Evolutionary conservation across 2,888 invertebrate genomes (phyloP), one percentile per base, ranked within the genome.

Genomic region (Hololepta plana): DNA sequence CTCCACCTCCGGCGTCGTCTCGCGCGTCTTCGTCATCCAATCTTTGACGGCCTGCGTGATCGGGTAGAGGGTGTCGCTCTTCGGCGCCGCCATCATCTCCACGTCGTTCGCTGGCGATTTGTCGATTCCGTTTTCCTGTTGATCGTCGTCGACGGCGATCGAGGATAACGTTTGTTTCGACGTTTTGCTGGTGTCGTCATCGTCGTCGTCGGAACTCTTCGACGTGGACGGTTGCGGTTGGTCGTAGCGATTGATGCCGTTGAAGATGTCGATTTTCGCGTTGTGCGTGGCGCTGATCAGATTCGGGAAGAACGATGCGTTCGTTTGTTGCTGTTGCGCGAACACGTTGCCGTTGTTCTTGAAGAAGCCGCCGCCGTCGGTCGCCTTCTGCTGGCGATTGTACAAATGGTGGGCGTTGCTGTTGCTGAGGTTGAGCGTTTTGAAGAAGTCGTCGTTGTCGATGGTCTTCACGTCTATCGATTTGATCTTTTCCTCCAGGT

Each of bases 41-140:
- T 64, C 59, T 24, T 57, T 64, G 2, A 70, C 68, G 1, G 68
- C 68, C 23, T 59, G 52, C 3, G 66, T 68, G 29, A 70, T 62
- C 7, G 65, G 64, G 36, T 56, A 53, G 26, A 40, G 23, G 3
- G 24, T 23, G 19, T 27, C 31, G 10, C 20, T 23, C 12, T n/a
- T n/a, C 8, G 23, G 9, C 9, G 9, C 15, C n/a, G n/a, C n/a
- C n/a, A n/a, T n/a, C n/a, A n/a, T n/a, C n/a, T n/a, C n/a, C n/a
- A n/a, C n/a, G n/a, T n/a, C n/a, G n/a, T n/a, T n/a, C n/a, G n/a
- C n/a, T n/a, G n/a, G n/a, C n/a, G n/a, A n/a, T n/a, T n/a, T n/a
- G n/a, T n/a, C n/a, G n/a, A n/a, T n/a, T n/a, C n/a, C n/a, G n/a
- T n/a, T n/a, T n/a, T n/a, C n/a, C n/a, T n/a, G 35, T 12, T 24